These are phyloP conservation scores for Scolanthus callimorphus DNA, from an alignment of 92 coral and sea anemone species.

Conservation along the genomic window DNA sequence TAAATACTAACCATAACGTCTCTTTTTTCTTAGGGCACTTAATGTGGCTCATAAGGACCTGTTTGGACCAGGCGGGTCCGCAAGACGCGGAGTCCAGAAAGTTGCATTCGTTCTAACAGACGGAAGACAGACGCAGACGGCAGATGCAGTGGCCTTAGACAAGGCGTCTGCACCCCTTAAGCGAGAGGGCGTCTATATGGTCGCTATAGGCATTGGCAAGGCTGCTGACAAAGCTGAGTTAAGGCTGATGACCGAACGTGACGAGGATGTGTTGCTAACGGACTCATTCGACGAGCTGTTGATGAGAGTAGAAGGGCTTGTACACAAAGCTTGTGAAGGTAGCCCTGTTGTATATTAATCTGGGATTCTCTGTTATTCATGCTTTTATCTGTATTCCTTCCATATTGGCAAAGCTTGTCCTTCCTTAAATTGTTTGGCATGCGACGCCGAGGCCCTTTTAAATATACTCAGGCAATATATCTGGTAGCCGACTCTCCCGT, in stretches of 20 bases:
- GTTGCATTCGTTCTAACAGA: conserved; percentile 62
- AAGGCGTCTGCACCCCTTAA: conserved; percentile 34
- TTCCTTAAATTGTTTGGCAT: no score
- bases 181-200: conserved; percentile 38
- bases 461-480: no score
- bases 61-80: conserved; percentile 44
- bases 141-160: conserved; percentile 20
- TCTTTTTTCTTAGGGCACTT: no score
- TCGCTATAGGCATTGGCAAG: conserved; percentile 61
- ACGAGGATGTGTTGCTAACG: conserved; percentile 43
- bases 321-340: conserved; percentile 41
- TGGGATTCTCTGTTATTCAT: no score
- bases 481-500: no score
- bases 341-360: neutral
- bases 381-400: no score
- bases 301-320: conserved; percentile 11
- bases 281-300: conserved; percentile 33
- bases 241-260: conserved; percentile 47
- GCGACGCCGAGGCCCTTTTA: no score
- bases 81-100: conserved; percentile 70
- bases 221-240: conserved; percentile 26
- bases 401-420: no score
- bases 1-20: no score
- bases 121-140: conserved; percentile 37
- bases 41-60: conserved; percentile 36